These are phyloP conservation scores for Zaprionus gabonicus DNA, from an alignment of 1,140 invertebrate genomes.

Conservation along the genomic window DNA sequence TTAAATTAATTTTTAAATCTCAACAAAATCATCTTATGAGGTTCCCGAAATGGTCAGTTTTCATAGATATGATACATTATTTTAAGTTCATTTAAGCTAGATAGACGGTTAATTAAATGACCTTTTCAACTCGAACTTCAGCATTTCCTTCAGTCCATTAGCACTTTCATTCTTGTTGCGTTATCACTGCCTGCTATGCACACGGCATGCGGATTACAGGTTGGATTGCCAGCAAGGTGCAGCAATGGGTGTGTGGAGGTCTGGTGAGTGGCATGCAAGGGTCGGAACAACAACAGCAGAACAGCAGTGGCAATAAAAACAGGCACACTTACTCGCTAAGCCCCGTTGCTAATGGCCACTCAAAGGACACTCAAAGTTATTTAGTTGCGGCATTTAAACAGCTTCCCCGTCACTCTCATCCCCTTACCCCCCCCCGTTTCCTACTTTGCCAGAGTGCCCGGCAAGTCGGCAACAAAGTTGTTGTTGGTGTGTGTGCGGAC, in stretches of 20 bases:
- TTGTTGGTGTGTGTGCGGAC: slow-evolving; percentile 59
- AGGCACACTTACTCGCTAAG: slow-evolving; percentile 68
- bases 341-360: slow-evolving; percentile 75
- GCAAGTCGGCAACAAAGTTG: slow-evolving; percentile 59
- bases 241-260: neutral
- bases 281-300: slow-evolving; percentile 41
- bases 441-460: neutral
- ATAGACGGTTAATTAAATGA: neutral
- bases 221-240: neutral
- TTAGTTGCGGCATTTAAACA: slow-evolving; percentile 80
- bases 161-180: neutral
- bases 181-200: neutral
- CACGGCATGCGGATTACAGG: neutral
- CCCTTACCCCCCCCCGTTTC: neutral
- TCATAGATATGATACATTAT: too few relatives aligned
- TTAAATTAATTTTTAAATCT: too few relatives aligned
- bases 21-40: too few relatives aligned
- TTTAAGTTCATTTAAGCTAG: too few relatives aligned
- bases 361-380: slow-evolving; percentile 80
- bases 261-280: slow-evolving; percentile 15
- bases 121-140: neutral
- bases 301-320: slow-evolving; percentile 51
- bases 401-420: slow-evolving; percentile 6
- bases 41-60: too few relatives aligned
- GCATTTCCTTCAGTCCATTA: neutral